Conservation (phyloP, 2,113 vertebrate species). For the Tenrec ecaudatus region DNA sequence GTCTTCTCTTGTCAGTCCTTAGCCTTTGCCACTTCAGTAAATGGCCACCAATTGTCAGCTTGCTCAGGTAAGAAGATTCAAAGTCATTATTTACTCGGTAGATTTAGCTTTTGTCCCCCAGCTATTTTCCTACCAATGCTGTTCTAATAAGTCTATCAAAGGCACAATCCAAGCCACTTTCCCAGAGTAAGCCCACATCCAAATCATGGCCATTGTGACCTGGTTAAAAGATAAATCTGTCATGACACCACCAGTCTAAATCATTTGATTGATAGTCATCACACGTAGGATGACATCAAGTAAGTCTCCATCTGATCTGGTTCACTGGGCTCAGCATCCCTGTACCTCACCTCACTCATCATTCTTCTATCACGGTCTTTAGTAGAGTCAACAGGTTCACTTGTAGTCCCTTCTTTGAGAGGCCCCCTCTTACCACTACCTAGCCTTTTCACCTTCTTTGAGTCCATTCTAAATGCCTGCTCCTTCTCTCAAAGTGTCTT, state of each 20-base stretch:
- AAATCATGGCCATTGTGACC: too few species aligned
- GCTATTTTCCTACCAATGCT: not conserved
- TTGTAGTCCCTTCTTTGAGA: too few species aligned
- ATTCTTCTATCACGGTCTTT: not conserved
- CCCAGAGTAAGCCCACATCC: too few species aligned
- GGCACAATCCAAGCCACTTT: not conserved
- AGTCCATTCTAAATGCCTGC: not conserved
- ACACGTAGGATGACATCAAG: not conserved
- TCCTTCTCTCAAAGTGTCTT: not conserved
- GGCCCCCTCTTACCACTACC: not conserved
- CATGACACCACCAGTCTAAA: not conserved
- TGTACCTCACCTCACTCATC: too few species aligned
- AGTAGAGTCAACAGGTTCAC: not conserved
- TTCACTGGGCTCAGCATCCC: not conserved
- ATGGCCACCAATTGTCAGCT: not conserved
- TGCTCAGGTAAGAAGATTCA: not conserved
- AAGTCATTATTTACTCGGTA: not conserved
- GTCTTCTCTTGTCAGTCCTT: not conserved
- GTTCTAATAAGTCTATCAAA: too few species aligned
- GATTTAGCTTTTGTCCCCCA: rapidly evolving
- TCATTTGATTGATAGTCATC: rapidly evolving
- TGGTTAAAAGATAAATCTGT: not conserved
- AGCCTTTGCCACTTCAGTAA: not conserved
- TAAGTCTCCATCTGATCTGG: not conserved
- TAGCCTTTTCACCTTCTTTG: not conserved